phyloP scores from a whole-genome alignment of 1,140 invertebrate species.

The Aphaenogaster floridana region DNA sequence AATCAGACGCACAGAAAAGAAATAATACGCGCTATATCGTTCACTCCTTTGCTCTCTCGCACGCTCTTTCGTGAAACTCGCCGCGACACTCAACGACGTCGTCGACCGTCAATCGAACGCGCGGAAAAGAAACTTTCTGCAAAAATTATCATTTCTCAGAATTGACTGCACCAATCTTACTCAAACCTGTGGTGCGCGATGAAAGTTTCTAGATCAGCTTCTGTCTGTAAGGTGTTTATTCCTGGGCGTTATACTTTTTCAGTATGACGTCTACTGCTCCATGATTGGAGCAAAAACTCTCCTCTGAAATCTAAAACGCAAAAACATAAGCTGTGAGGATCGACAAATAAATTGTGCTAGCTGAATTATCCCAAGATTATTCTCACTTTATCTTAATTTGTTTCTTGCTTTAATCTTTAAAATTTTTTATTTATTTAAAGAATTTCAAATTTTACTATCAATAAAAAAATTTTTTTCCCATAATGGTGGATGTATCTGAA shows the following conservation, averaged over 20 bases:
- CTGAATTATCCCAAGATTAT: not conserved
- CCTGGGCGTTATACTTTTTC: slow-evolving; percentile 90
- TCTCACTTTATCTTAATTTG: not conserved
- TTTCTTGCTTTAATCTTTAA: not conserved
- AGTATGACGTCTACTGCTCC: slow-evolving; percentile 89
- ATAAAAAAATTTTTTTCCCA: not conserved
- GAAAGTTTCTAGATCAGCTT: slow-evolving; percentile 91
- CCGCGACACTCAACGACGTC: too few species aligned
- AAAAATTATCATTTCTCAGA: too few species aligned
- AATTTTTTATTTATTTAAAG: not conserved
- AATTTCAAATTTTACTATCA: not conserved
- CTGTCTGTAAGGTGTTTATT: slow-evolving; percentile 90
- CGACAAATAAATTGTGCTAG: slow-evolving; percentile 33
- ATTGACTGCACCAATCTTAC: too few species aligned
- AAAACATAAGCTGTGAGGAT: slow-evolving; percentile 70
- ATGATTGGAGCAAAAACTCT: slow-evolving; percentile 88
- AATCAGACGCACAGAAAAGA: too few species aligned
- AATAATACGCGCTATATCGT: too few species aligned
- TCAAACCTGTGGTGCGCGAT: slow-evolving; percentile 89
- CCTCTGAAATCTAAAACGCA: slow-evolving; percentile 89
- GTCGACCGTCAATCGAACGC: too few species aligned
- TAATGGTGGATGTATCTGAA: too few species aligned
- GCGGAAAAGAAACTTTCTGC: too few species aligned
- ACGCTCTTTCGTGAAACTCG: too few species aligned
- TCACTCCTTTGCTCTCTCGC: too few species aligned